Conservation (phyloP, 2,797 vertebrate species). For the Hippoglossus hippoglossus region DNA sequence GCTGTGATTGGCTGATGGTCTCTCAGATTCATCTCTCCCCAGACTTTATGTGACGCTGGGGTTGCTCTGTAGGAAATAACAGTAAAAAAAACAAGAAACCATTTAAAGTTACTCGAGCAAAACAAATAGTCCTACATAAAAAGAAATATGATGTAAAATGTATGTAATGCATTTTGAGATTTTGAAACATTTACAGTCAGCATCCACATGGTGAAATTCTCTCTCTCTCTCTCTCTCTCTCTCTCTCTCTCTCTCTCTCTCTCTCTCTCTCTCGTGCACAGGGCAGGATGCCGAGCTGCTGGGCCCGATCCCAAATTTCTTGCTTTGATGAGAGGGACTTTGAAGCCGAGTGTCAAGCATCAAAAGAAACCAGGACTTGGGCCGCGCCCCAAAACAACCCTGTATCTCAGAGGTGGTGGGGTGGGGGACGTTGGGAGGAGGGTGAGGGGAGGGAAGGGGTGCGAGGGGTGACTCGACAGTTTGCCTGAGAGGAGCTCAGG, state of each 20-base stretch:
- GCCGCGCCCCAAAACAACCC: conserved; percentile 23
- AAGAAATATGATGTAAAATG: too few species aligned
- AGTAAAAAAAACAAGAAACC: too few species aligned
- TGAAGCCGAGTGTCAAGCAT: conserved; percentile 61
- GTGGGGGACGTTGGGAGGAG: neutral
- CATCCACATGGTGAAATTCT: neutral
- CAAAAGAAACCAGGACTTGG: conserved; percentile 50
- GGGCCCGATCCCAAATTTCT: conserved; percentile 47
- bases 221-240: neutral
- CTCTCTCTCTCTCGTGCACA: neutral
- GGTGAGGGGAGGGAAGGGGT: neutral
- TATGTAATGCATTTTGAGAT: too few species aligned
- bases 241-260: neutral
- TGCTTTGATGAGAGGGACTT: conserved; percentile 66
- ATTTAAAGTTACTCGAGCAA: too few species aligned
- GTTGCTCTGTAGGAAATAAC: neutral
- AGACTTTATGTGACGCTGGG: too few species aligned
- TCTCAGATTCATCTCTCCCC: too few species aligned
- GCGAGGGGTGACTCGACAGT: conserved; percentile 26
- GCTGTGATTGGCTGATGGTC: too few species aligned
- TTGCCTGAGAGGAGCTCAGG: conserved; percentile 23
- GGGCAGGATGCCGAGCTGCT: conserved; percentile 38
- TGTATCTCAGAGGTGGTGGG: too few species aligned
- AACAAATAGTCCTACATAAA: too few species aligned
- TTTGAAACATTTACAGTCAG: too few species aligned